Evolutionary conservation across 2,888 invertebrate species (phyloP), one percentile per base, ranked within the genome.

Genomic region (Xestia xanthographa): DNA sequence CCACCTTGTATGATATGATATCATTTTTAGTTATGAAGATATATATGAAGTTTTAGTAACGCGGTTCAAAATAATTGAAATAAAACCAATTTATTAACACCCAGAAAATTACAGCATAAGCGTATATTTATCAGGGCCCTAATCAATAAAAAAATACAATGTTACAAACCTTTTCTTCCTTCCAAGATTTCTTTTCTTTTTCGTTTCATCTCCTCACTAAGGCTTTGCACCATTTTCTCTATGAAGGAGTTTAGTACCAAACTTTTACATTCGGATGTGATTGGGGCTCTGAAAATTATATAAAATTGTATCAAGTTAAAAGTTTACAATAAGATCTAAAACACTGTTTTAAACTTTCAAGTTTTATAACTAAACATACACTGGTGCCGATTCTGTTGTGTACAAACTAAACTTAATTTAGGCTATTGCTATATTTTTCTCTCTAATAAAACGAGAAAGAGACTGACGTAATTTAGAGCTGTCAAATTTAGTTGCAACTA

Each of bases 241-340:
- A 98, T 98, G 85, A 98, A 97, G 82, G 97, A 97, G 89, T 98
- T 98, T 75, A 98, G 89, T 6, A 98, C 98, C 75, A 98, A 91
- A 50, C 97, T 97, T 71, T 96, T 96, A 83, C 97, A 97, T 90
- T 97, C 96, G 0, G 97, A 96, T 20, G 91, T 90, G 79, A 96
- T 96, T 3, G 89, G 75, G 38, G 93, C 69, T 79, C 96, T 96
- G 91, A 76, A 82, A 82, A 67, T 20, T 0, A 62, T 22, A 29
- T 65, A 14, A 41, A 26, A 34, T n/a, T 56, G 17, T 4, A 26
- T 17, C n/a, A 34, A 26, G 20, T 43, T 43, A 20, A 34, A 56
- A 45, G 11, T 74, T 43, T 56, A 43, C n/a, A 53, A 43, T 41
- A 41, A n/a, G 17, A 48, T 20, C 48, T 48, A 17, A 45, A 45